phyloP scores from a whole-genome alignment of 2,888 invertebrate species.

The Pollenia griseotomentosa region DNA sequence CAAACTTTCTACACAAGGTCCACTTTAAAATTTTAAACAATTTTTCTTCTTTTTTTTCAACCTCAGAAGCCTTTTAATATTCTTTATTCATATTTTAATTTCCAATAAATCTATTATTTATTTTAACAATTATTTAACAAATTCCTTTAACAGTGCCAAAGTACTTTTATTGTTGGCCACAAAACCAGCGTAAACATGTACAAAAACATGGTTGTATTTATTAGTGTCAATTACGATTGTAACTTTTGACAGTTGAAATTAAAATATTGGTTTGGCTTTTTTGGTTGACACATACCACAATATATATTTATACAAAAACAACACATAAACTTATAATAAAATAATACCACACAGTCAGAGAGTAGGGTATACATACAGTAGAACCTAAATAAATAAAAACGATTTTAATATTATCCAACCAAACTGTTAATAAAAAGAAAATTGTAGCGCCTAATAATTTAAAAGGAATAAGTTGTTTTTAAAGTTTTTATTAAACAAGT shows the following conservation, averaged over 20 bases:
- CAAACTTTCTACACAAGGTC: too few relatives aligned
- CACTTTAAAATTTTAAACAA: too few relatives aligned
- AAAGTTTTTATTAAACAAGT: neutral
- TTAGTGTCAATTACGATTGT: slow-evolving; percentile 69
- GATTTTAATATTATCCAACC: too few relatives aligned
- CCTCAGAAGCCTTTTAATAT: neutral
- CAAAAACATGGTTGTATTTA: slow-evolving; percentile 57
- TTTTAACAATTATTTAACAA: neutral
- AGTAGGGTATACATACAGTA: slow-evolving; percentile 14
- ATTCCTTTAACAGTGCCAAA: slow-evolving; percentile 19
- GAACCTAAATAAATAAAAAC: neutral
- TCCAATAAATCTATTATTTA: neutral
- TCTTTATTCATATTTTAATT: neutral
- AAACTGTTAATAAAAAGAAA: too few relatives aligned
- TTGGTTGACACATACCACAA: slow-evolving; percentile 58
- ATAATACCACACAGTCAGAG: slow-evolving; percentile 2
- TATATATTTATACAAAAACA: slow-evolving; percentile 30
- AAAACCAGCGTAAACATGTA: slow-evolving; percentile 59
- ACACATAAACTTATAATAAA: slow-evolving; percentile 44
- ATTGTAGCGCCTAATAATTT: too few relatives aligned
- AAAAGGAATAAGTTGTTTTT: neutral
- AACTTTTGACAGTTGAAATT: slow-evolving; percentile 67
- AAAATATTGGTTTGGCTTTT: slow-evolving; percentile 62
- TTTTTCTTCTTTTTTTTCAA: too few relatives aligned
- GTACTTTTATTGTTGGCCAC: slow-evolving; percentile 50